A percentile compares a stretch with the other conserved stretches of the same genome.
These are phyloP conservation scores for Nasonia oneida DNA, from an alignment of 2,888 invertebrate genomes.

Conservation along the genomic window DNA sequence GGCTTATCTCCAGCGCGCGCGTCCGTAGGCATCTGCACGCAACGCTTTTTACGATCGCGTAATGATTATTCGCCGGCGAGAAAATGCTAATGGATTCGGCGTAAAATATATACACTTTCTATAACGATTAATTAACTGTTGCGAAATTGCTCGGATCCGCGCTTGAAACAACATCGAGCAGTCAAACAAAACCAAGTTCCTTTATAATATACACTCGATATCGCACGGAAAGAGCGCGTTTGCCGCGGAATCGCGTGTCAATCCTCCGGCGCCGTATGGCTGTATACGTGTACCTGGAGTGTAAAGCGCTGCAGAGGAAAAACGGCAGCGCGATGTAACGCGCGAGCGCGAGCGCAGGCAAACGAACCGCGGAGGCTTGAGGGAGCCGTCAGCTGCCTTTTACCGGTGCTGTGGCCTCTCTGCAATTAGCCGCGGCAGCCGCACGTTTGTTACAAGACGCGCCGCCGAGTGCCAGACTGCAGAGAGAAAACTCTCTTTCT, in stretches of 20 bases:
- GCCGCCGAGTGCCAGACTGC: slow-evolving; percentile 14
- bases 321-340: slow-evolving; percentile 9
- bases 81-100: not conserved
- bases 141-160: too few relatives aligned
- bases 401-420: slow-evolving; percentile 70
- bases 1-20: slow-evolving; percentile 55
- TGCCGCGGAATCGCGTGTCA: slow-evolving; percentile 1
- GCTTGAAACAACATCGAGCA: too few relatives aligned
- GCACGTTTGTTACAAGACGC: slow-evolving; percentile 19
- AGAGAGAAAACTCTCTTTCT: slow-evolving; percentile 1
- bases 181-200: too few relatives aligned
- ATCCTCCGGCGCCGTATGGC: not conserved
- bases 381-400: slow-evolving; percentile 72
- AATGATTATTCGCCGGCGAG: not conserved
- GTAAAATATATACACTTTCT: too few relatives aligned
- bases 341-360: slow-evolving; percentile 26
- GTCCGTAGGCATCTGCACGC: slow-evolving; percentile 16
- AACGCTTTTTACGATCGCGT: slow-evolving; percentile 36
- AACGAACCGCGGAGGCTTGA: slow-evolving; percentile 70
- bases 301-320: not conserved
- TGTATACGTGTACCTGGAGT: not conserved
- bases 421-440: slow-evolving; percentile 72
- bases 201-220: not conserved
- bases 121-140: too few relatives aligned
- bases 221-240: not conserved